Percentiles rank a stretch among this genome's conserved stretches.
Conservation (phyloP, 2,888 invertebrate genomes). For the Anoplius nigerrimus region DNA sequence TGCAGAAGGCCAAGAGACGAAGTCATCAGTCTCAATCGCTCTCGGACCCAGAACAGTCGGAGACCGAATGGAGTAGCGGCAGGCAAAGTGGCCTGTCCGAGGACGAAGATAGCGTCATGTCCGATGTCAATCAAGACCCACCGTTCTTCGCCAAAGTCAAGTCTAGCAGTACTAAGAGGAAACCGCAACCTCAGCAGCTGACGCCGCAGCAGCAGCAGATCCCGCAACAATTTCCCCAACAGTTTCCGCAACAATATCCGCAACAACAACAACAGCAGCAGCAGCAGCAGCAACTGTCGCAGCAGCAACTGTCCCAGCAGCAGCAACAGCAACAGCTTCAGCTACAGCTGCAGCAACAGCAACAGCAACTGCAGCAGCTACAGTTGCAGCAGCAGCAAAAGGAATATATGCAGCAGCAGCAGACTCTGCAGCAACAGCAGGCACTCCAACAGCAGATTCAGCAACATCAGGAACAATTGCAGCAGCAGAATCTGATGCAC, state of each 20-base stretch:
- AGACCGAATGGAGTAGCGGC: constrained; percentile 84
- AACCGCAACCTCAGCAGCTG: constrained; percentile 51
- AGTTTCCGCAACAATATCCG: constrained; percentile 34
- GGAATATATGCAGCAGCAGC: constrained; percentile 63
- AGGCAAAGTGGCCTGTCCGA: constrained; percentile 83
- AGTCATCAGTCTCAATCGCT: constrained; percentile 80
- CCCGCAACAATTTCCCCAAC: constrained; percentile 37
- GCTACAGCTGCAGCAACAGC: constrained; percentile 63
- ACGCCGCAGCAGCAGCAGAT: constrained; percentile 53
- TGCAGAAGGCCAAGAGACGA: constrained; percentile 89
- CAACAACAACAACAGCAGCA: constrained; percentile 48
- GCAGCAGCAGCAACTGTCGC: constrained; percentile 52
- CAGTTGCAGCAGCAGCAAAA: constrained; percentile 68
- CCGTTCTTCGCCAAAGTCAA: constrained; percentile 81
- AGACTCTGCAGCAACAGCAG: constrained; percentile 55
- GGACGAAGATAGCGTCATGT: constrained; percentile 83
- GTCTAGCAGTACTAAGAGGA: constrained; percentile 73
- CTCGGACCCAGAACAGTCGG: constrained; percentile 87
- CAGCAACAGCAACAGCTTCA: constrained; percentile 68
- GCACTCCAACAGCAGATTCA: constrained; percentile 67
- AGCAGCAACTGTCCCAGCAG: constrained; percentile 56
- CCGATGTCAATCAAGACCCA: constrained; percentile 81
- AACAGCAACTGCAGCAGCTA: constrained; percentile 46
- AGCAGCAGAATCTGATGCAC: constrained; percentile 65
- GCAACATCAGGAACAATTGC: constrained; percentile 65